These are phyloP conservation scores for Otocyon megalotis DNA, from an alignment of 2,113 vertebrate species.

Conservation along the genomic window DNA sequence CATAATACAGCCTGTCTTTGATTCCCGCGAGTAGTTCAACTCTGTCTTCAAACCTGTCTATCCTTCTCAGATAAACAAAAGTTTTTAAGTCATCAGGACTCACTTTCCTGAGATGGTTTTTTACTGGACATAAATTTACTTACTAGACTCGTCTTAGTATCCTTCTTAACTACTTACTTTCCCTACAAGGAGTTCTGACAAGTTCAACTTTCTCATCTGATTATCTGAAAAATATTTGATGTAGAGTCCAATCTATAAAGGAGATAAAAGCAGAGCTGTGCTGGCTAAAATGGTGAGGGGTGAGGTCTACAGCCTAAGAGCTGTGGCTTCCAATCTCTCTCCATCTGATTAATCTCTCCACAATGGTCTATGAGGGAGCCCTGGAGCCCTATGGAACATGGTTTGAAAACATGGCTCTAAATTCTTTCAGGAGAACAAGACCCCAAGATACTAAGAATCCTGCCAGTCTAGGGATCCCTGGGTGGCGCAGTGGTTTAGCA, in stretches of 20 bases:
- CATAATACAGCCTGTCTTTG: background rate
- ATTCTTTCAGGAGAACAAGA: background rate
- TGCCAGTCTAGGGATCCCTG: no score
- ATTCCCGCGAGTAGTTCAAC: background rate
- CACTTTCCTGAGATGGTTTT: background rate
- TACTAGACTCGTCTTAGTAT: background rate
- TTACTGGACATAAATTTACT: background rate
- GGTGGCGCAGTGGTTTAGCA: no score
- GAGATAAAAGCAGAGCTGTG: background rate
- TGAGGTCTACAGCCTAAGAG: background rate
- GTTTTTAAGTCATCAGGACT: background rate
- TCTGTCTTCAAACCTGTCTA: background rate
- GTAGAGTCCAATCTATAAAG: background rate
- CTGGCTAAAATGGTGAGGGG: background rate
- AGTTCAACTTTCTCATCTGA: background rate
- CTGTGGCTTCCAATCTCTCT: background rate
- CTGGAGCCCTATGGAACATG: background rate
- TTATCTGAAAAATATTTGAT: background rate
- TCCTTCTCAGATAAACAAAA: background rate
- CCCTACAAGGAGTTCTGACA: slow-evolving; percentile 10
- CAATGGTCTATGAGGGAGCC: background rate
- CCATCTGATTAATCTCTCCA: background rate
- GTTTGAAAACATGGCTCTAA: background rate
- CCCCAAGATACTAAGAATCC: background rate
- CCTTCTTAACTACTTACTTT: background rate